Conservation (phyloP, 2,888 invertebrate genomes). For the Miltochrista miniata region DNA sequence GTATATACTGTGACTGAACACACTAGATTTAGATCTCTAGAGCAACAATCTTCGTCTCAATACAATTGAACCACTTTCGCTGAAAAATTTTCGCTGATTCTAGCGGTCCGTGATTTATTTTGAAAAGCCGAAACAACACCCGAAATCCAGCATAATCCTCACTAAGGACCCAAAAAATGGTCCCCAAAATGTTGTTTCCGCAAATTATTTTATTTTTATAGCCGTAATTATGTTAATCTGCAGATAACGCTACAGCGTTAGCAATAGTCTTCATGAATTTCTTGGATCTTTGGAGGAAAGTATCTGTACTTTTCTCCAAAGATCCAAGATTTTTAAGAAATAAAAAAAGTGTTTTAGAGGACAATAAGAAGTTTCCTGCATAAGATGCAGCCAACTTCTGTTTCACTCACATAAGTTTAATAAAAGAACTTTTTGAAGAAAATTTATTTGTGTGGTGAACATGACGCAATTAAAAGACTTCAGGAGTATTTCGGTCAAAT, state of each 20-base stretch:
- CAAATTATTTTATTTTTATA: slow-evolving; percentile 42
- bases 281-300: background rate
- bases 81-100: slow-evolving; percentile 10
- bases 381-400: too few species aligned
- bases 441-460: too few species aligned
- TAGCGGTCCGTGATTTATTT: slow-evolving; percentile 30
- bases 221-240: slow-evolving; percentile 43
- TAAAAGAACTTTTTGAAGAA: too few species aligned
- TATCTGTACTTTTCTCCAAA: too few species aligned
- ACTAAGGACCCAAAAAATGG: slow-evolving; percentile 35
- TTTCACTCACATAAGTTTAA: too few species aligned
- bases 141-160: slow-evolving; percentile 37
- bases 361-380: too few species aligned
- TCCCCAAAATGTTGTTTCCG: slow-evolving; percentile 23
- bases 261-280: slow-evolving; percentile 15
- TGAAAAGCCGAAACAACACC: slow-evolving; percentile 33
- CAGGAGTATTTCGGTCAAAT: too few species aligned
- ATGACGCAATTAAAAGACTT: too few species aligned
- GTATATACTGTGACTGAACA: background rate
- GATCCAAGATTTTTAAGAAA: too few species aligned
- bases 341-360: too few species aligned
- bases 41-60: slow-evolving; percentile 12
- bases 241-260: slow-evolving; percentile 36
- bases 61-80: slow-evolving; percentile 19
- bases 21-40: slow-evolving; percentile 6